Base-by-base conservation (phyloP, 2,888 invertebrate genomes). In the Leptarthrus brevirostris region DNA sequence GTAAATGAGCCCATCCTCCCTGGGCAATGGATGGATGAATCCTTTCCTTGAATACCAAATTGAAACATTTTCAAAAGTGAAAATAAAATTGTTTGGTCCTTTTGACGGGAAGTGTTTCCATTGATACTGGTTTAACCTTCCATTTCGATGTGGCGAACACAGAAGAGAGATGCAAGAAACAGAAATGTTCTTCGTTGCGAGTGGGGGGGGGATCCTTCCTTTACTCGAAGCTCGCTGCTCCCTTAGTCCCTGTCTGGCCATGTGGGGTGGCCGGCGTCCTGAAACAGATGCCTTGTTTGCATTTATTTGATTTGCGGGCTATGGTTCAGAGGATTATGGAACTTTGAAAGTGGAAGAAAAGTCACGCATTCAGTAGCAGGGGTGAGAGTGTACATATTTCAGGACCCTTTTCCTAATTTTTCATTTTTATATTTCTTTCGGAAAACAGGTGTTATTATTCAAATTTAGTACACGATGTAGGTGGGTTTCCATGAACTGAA, bases 241-340 rank as follows among this genome's bases (percentile, higher is more conserved):
- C n/a, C n/a, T n/a, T n/a, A n/a, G n/a, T n/a, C n/a, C n/a, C 5
- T 8, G 34, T 56, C 16, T 16, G 56, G 20, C 61, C 61, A 36
- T 12, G 22, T 22, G 18, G 61, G 61, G 40, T 36, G 34, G n/a
- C 8, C 66, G 12, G 24, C 49, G 47, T 47, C 66, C 49, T 66
- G 66, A 66, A 66, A 66, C 66, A 66, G 66, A 66, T 66, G 66
- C 66, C 66, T 66, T 66, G 66, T 66, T 66, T 66, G 66, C 66
- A 66, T 66, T 66, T 66, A 66, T 66, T 66, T 66, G 66, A 66
- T 66, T 66, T 66, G 66, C 66, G 66, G 66, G 66, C 44, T 47
- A 66, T 36, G 49, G 14, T 66, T 47, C 47, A 26, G 49, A 66
- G 47, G 44, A 66, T 49, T 61, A 61, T 61, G 36, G 49, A 66